phyloP scores from a whole-genome alignment of 92 coral and sea anemone species.

The Muricea muricata region DNA sequence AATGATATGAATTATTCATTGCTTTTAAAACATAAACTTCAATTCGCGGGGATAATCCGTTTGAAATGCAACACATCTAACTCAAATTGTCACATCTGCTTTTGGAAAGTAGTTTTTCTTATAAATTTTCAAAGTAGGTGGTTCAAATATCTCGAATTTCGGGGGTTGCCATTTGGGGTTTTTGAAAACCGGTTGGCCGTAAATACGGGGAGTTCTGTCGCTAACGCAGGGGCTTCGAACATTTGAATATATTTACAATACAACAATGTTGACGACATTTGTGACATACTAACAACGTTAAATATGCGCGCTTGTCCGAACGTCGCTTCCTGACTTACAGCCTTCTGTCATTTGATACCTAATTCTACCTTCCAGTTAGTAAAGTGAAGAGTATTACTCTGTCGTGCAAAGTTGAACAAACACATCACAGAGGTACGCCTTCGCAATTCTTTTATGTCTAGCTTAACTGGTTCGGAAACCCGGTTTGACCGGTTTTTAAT shows the following conservation, averaged over 20 bases:
- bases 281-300: neutral
- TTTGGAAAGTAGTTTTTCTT: neutral
- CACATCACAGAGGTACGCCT: neutral
- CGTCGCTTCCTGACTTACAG: neutral
- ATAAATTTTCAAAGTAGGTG: neutral
- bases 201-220: conserved; percentile 35
- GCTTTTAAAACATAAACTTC: conserved; percentile 19
- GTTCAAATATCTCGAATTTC: neutral
- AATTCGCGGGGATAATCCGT: neutral
- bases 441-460: conserved; percentile 22
- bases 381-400: neutral
- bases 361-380: neutral
- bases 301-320: neutral
- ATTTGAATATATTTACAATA: conserved; percentile 34
- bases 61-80: neutral
- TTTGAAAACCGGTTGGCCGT: conserved; percentile 8
- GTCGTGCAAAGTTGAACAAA: neutral
- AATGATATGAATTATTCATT: conserved; percentile 45
- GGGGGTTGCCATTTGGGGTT: neutral
- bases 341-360: neutral
- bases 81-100: neutral
- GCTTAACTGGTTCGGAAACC: conserved; percentile 36
- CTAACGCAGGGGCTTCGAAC: conserved; percentile 14
- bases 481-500: conserved; percentile 20
- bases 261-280: conserved; percentile 14